Conservation (phyloP, 2,797 vertebrate genomes). For the Varecia variegata region DNA sequence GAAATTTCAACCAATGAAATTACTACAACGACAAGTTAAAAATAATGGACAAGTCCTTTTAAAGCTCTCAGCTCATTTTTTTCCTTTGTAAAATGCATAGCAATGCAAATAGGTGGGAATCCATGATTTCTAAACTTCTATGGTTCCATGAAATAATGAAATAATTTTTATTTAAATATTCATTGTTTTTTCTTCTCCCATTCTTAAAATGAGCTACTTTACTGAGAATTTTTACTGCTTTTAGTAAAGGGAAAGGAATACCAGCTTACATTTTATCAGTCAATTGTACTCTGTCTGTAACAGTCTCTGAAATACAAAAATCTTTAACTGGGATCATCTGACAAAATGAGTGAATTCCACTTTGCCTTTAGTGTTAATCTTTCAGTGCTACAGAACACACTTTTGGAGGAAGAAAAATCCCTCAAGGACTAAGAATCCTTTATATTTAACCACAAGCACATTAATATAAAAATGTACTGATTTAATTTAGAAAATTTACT, state of each 20-base stretch:
- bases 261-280: not conserved
- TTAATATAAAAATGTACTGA: not conserved
- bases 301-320: not conserved
- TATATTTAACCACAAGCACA: slow-evolving; percentile 17
- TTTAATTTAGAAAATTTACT: not conserved
- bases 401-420: not conserved
- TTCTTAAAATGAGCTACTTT: not conserved
- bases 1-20: not conserved
- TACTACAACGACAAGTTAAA: not conserved
- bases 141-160: slow-evolving; percentile 19
- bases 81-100: not conserved
- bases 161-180: slow-evolving; percentile 3
- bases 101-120: not conserved
- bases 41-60: not conserved
- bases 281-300: not conserved
- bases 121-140: not conserved
- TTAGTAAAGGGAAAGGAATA: not conserved
- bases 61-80: not conserved
- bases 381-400: not conserved
- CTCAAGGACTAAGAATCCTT: not conserved
- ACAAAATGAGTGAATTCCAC: not conserved
- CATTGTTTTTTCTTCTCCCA: not conserved
- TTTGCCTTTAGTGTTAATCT: not conserved
- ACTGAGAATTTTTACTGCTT: not conserved
- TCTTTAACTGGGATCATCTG: not conserved